Percentiles rank a stretch among this genome's conserved stretches.
Conservation (phyloP, 92 coral and sea anemone genomes). For the Parazoanthus swiftii region DNA sequence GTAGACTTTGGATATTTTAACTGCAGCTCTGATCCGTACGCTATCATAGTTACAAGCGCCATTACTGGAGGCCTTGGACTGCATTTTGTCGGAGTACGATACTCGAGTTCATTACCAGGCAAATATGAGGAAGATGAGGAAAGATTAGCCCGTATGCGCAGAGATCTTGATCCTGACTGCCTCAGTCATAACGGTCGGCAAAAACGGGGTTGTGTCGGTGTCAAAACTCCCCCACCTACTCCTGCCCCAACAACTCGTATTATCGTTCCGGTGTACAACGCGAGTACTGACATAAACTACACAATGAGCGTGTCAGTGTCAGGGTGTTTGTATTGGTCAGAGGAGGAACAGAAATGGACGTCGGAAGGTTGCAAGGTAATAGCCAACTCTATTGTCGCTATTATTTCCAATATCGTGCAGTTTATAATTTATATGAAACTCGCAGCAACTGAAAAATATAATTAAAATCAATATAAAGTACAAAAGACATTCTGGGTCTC, state of each 20-base stretch:
- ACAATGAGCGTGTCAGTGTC: constrained; percentile 77
- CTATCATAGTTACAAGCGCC: constrained; percentile 61
- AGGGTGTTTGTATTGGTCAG: constrained; percentile 85
- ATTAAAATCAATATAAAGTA: too few relatives aligned
- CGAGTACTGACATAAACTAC: constrained; percentile 74
- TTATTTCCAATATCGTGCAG: not conserved
- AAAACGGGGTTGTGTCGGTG: constrained; percentile 83
- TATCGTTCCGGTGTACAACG: constrained; percentile 69
- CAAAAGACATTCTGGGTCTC: too few relatives aligned
- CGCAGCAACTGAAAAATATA: too few relatives aligned
- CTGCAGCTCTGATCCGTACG: constrained; percentile 72
- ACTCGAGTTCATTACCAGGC: constrained; percentile 18
- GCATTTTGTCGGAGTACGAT: constrained; percentile 79
- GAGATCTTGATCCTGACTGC: constrained; percentile 62
- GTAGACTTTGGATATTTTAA: constrained; percentile 28
- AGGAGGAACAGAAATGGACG: constrained; percentile 73
- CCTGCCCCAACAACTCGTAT: constrained; percentile 75
- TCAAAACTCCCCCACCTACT: constrained; percentile 85
- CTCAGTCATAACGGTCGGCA: constrained; percentile 72
- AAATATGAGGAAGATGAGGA: constrained; percentile 35
- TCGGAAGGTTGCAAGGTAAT: constrained; percentile 81
- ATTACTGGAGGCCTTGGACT: constrained; percentile 72
- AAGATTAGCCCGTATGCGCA: constrained; percentile 4
- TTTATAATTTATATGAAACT: too few relatives aligned
- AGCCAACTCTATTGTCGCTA: not conserved